A percentile compares a stretch with the other conserved stretches of the same genome.
Evolutionary conservation across 23 tunicate genomes (phyloP).

Genomic region (Phallusia fumigata): DNA sequence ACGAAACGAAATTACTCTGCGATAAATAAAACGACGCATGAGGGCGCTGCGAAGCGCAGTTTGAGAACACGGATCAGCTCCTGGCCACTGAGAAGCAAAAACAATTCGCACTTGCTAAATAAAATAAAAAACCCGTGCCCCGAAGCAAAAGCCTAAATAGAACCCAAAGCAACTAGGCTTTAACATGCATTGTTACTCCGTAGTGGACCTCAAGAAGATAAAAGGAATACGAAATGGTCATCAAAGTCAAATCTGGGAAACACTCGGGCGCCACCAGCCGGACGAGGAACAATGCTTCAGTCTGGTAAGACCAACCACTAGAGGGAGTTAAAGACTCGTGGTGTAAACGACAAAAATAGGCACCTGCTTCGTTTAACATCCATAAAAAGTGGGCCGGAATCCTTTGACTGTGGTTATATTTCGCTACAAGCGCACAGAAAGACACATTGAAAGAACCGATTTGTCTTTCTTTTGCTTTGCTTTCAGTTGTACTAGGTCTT

Average conservation of each 20-base stretch:
- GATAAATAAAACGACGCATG: no score
- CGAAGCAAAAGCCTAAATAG: not conserved
- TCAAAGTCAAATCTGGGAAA: conserved; percentile 44
- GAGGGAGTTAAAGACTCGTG: not conserved
- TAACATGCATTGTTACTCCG: not conserved
- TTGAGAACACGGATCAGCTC: no score
- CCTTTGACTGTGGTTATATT: no score
- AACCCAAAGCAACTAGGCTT: not conserved
- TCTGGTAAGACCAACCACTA: conserved; percentile 28
- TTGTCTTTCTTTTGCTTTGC: no score
- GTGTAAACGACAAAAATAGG: not conserved
- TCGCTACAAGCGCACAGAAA: no score
- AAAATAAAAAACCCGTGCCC: no score
- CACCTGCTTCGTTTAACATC: not conserved
- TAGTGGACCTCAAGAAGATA: conserved; percentile 64
- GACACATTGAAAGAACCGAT: no score
- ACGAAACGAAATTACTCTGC: no score
- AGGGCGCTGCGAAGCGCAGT: no score
- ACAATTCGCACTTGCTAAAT: no score
- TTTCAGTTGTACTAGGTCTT: no score
- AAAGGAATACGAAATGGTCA: conserved; percentile 43
- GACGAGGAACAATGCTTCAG: conserved; percentile 46
- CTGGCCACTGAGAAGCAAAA: no score
- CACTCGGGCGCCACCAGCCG: conserved; percentile 43
- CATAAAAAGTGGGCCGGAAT: not conserved